Conservation (phyloP, 2,888 invertebrate species). For the Xestia ashworthii region DNA sequence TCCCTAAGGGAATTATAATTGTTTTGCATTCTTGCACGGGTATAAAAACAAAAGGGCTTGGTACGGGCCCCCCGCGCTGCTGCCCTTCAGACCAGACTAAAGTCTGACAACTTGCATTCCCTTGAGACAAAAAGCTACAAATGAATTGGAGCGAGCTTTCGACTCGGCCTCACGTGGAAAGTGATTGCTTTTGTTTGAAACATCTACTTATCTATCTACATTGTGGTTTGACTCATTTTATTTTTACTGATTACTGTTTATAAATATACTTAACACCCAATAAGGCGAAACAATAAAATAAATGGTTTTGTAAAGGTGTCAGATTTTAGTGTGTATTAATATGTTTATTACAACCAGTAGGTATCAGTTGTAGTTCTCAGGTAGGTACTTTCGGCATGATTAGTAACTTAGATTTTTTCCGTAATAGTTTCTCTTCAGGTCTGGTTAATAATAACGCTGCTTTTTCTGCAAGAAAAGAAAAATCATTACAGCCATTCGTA, state of each 20-base stretch:
- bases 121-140: slow-evolving; percentile 87
- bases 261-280: neutral
- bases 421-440: neutral
- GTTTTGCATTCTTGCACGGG: slow-evolving; percentile 90
- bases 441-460: neutral
- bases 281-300: neutral
- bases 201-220: slow-evolving; percentile 36
- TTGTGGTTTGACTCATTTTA: neutral
- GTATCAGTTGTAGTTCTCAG: neutral
- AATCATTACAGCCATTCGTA: neutral
- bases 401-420: neutral
- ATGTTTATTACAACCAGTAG: neutral
- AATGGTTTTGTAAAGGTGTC: neutral
- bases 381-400: neutral
- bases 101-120: slow-evolving; percentile 89
- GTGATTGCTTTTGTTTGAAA: slow-evolving; percentile 63
- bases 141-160: slow-evolving; percentile 83
- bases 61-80: slow-evolving; percentile 86
- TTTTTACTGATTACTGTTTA: slow-evolving; percentile 4
- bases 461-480: neutral
- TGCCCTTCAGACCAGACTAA: slow-evolving; percentile 85
- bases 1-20: slow-evolving; percentile 90
- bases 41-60: slow-evolving; percentile 89
- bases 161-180: slow-evolving; percentile 70
- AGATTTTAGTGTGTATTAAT: neutral